Evolutionary conservation across 2,888 invertebrate genomes (phyloP), one percentile per base, ranked within the genome.

Genomic region (Neria commutata): DNA sequence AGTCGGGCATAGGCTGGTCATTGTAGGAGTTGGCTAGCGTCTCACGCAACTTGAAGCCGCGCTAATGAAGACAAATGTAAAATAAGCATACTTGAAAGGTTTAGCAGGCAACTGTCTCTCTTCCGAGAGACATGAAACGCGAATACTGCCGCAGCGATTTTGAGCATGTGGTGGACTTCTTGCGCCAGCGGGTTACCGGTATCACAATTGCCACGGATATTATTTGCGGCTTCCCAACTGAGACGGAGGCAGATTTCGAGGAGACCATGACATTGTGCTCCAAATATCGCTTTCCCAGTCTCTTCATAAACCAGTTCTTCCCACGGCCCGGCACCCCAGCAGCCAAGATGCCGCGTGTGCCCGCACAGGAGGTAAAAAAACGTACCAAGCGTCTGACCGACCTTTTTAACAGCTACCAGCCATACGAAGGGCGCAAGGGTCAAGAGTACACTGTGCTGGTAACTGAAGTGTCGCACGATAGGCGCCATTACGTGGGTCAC

Each of bases 281-380:
- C 63, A 89, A 92, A 76, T 92, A 97, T 80, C 87, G 89, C 68
- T 99, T 99, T 81, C 94, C 97, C 0, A 91, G 92, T 71, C 85
- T 99, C 5, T 99, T 98, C 81, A 98, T 98, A 73, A 99, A 99
- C 84, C 98, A 99, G 83, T 99, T 95, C 83, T 99, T 92, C 74
- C 94, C 98, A 0, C 83, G 98, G 16, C 95, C 97, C 0, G 98
- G 98, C 2, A 99, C 98, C 0, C 97, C 96, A 0, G 98, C 98
- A 0, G 97, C 98, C 0, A 87, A 89, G 64, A 90, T 99, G 91
- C 84, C 85, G 3, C 87, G 90, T 80, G 88, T 98, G 24, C 92
- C 95, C 1, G 85, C 94, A 0, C 89, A 92, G 76, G 88, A 92
- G 76, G 97, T 97, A 0, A 98, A 98, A 77, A 87, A 87, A 63